Evolutionary conservation across 2,797 vertebrate genomes (phyloP), one percentile per base, ranked within the genome.

Genomic region (Gallinago stenura): DNA sequence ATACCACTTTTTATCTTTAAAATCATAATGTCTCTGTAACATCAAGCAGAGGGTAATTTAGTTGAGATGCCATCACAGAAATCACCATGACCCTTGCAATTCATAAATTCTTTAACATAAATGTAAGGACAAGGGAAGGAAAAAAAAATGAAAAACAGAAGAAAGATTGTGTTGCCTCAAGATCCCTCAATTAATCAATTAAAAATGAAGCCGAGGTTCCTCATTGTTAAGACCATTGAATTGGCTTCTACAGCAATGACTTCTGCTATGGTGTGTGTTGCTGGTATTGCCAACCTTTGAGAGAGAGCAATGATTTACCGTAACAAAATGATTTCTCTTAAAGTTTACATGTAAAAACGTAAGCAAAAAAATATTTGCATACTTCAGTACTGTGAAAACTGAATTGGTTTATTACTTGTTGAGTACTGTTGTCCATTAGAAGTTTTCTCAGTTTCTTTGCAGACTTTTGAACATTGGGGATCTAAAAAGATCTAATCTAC

Each of bases 141-240:
- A 35, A 35, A 35, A 35, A 28, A 25, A 10, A 4, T 12, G 1
- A 15, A 8, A 41, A 51, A 62, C 7, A 43, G 16, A n/a, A 31
- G 7, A 25, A 48, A 30, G 2, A 37, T 1, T 37, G 0, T 2
- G 1, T 66, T 71, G 4, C 26, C 35, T 73, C 26, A 66, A 43
- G 87, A 80, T 2, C 8, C 7, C 7, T 60, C 25, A 31, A 3
- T 43, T 69, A 56, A 15, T 65, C 10, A 58, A 17, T 15, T 66
- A 7, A 48, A 84, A 80, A 35, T 30, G 12, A 79, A 45, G 15
- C 21, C 61, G 48, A 70, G 51, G 6, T 57, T 2, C 22, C 7
- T 64, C 20, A 26, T 5, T 68, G 7, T 62, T 50, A 48, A 48
- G 12, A 39, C 2, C 3, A 15, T 1, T 62, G 14, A 65, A 31